These are phyloP conservation scores for Anadara kagoshimensis DNA, from an alignment of 1,140 invertebrate species.

Conservation along the genomic window DNA sequence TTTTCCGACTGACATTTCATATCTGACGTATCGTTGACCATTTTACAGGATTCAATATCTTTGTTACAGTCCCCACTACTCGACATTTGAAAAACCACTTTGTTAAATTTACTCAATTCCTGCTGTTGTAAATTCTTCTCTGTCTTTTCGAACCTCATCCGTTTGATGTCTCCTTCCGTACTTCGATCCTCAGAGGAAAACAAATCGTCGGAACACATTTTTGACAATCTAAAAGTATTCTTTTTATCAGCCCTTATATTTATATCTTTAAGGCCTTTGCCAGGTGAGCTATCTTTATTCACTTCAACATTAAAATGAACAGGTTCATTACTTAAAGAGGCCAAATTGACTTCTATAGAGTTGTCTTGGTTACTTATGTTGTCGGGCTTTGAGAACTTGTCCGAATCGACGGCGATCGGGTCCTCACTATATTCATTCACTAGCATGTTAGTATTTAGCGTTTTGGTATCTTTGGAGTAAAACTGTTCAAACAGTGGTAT, in stretches of 20 bases:
- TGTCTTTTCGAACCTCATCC: constrained; percentile 60
- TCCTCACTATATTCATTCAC: constrained; percentile 77
- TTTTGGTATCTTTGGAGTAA: constrained; percentile 80
- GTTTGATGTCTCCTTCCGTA: constrained; percentile 48
- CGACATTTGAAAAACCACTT: constrained; percentile 13
- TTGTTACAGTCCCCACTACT: too few species aligned
- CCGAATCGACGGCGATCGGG: constrained; percentile 79
- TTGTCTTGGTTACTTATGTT: constrained; percentile 29
- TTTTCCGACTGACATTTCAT: too few species aligned
- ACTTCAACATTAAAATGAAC: constrained; percentile 13
- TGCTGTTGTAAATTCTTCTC: constrained; percentile 70
- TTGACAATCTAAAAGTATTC: too few species aligned
- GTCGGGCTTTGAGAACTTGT: constrained; percentile 78
- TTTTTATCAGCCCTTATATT: constrained; percentile 50
- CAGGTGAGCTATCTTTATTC: constrained; percentile 25
- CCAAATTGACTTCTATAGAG: constrained; percentile 20
- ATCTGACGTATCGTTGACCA: too few species aligned
- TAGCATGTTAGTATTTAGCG: constrained; percentile 80
- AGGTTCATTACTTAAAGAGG: constrained; percentile 7
- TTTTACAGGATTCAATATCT: too few species aligned
- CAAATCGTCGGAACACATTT: constrained; percentile 52
- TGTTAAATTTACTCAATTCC: constrained; percentile 64
- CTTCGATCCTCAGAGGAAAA: constrained; percentile 25
- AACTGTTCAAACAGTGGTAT: constrained; percentile 77
- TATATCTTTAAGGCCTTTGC: constrained; percentile 51